Evolutionary conservation across 2,113 vertebrate species (phyloP).

Genomic region (Cichladusa arquata): DNA sequence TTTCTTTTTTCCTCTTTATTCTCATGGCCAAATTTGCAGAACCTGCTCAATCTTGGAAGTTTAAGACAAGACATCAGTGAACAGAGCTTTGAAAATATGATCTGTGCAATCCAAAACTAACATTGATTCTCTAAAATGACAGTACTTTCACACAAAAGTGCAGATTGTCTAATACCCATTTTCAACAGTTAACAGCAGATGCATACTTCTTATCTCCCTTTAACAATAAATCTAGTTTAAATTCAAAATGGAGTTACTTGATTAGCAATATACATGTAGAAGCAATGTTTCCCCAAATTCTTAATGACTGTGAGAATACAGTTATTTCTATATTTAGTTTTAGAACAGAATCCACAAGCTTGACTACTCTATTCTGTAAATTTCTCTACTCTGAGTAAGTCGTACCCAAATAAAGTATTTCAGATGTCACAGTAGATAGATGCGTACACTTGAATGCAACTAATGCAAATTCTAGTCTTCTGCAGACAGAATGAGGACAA

Average conservation of each 20-base stretch:
- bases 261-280: neutral
- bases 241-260: neutral
- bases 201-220: neutral
- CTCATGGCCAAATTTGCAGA: neutral
- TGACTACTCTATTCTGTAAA: neutral
- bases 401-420: neutral
- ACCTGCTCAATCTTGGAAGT: neutral
- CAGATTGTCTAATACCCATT: neutral
- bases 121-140: neutral
- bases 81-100: neutral
- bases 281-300: neutral
- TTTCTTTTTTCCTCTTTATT: neutral
- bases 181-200: neutral
- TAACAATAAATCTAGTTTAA: neutral
- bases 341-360: neutral
- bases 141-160: neutral
- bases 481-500: slow-evolving; percentile 32
- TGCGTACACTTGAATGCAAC: neutral
- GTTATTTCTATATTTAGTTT: neutral
- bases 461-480: neutral
- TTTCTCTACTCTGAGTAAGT: neutral
- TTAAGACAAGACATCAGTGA: neutral
- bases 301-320: neutral
- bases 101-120: neutral
- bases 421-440: neutral